Conservation (phyloP, 2,113 vertebrate genomes). For the Montifringilla adamsi region DNA sequence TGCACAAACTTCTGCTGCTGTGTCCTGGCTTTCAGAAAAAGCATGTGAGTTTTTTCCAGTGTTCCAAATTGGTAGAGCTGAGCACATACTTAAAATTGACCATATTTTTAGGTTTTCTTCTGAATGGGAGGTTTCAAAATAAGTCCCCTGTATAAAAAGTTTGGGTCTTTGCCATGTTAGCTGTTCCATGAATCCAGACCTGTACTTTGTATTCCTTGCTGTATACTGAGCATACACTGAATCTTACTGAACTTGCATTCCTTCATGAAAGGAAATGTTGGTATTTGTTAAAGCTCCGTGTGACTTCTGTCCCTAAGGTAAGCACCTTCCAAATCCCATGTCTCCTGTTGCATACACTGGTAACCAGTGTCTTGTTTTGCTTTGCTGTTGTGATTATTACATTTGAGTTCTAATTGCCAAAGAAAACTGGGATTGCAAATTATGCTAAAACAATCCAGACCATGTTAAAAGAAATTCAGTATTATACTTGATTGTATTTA, state of each 20-base stretch:
- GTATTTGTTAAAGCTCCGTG: not conserved
- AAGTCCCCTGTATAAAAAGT: not conserved
- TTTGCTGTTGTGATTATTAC: slow-evolving; percentile 15
- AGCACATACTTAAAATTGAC: not conserved
- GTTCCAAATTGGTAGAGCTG: not conserved
- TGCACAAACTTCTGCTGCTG: not conserved
- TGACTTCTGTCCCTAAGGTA: slow-evolving; percentile 56
- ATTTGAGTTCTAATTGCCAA: slow-evolving; percentile 21
- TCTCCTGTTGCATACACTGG: slow-evolving; percentile 4
- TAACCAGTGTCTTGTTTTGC: not conserved
- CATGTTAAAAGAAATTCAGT: not conserved
- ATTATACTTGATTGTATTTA: not conserved
- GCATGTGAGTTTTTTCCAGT: not conserved
- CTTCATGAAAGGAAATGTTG: not conserved
- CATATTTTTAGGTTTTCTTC: not conserved
- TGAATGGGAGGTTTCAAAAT: not conserved
- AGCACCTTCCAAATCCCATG: not conserved
- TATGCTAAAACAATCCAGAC: not conserved
- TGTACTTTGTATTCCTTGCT: not conserved
- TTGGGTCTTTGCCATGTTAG: not conserved
- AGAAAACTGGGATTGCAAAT: slow-evolving; percentile 40
- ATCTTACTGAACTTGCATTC: not conserved
- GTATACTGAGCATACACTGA: not conserved
- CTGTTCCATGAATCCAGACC: slow-evolving; percentile 37
- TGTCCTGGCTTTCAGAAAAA: not conserved